Evolutionary conservation across 2,888 invertebrate species (phyloP).

Genomic region (Heliconius ismenius): DNA sequence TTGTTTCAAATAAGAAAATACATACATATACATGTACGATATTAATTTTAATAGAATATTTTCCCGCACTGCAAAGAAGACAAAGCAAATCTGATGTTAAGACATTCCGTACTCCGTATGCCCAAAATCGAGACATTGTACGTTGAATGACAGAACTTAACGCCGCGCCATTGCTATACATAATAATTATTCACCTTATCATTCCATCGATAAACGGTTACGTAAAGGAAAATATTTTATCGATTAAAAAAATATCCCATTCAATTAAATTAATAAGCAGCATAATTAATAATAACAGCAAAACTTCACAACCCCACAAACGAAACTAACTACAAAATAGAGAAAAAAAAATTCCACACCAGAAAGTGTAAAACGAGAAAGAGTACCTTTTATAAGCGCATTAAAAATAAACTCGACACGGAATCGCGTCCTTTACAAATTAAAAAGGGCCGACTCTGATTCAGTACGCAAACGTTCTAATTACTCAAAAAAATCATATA

Average conservation of each 20-base stretch:
- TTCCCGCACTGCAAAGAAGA: too few species aligned
- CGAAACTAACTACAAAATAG: slow-evolving; percentile 33
- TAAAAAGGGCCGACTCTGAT: slow-evolving; percentile 63
- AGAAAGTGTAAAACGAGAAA: slow-evolving; percentile 48
- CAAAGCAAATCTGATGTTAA: too few species aligned
- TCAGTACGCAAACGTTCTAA: slow-evolving; percentile 67
- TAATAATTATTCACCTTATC: too few species aligned
- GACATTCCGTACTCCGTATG: not conserved
- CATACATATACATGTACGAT: too few species aligned
- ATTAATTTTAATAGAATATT: not conserved
- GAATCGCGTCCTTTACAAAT: slow-evolving; percentile 57
- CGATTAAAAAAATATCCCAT: not conserved
- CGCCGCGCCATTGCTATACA: too few species aligned
- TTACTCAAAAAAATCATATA: slow-evolving; percentile 68
- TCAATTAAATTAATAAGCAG: slow-evolving; percentile 10
- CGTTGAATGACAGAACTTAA: not conserved
- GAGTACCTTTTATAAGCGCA: slow-evolving; percentile 54
- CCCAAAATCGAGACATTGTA: not conserved
- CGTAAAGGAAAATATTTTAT: not conserved
- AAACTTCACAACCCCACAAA: slow-evolving; percentile 26
- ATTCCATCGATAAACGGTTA: not conserved
- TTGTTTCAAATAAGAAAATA: not conserved
- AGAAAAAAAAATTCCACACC: slow-evolving; percentile 34
- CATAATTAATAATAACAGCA: not conserved
- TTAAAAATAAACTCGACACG: slow-evolving; percentile 48